phyloP scores from a whole-genome alignment of 2,888 invertebrate species.

The Halictus quadricinctus region DNA sequence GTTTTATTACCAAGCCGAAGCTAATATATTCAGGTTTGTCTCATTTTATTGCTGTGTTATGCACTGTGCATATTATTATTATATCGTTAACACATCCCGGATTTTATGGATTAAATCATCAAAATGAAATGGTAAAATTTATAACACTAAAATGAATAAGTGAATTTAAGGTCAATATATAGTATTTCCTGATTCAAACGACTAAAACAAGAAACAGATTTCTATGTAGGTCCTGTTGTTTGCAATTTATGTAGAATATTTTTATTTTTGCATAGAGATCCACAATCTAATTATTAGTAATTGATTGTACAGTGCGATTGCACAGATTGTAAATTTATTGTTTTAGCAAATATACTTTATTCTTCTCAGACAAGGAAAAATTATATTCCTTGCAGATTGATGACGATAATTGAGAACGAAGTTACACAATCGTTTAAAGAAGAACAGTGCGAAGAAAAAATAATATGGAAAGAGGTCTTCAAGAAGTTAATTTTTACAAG shows the following conservation, averaged over 20 bases:
- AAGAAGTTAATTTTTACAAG: too few relatives aligned
- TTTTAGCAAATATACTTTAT: too few relatives aligned
- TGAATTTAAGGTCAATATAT: not conserved
- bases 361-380: too few relatives aligned
- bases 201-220: not conserved
- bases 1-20: not conserved
- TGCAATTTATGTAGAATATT: not conserved
- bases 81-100: not conserved
- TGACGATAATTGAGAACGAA: too few relatives aligned
- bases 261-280: not conserved
- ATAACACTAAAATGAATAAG: not conserved
- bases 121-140: not conserved
- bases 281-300: too few relatives aligned
- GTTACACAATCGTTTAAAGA: too few relatives aligned
- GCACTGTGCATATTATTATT: not conserved
- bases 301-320: too few relatives aligned
- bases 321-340: too few relatives aligned
- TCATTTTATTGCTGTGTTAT: not conserved
- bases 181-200: not conserved
- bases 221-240: not conserved
- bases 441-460: too few relatives aligned
- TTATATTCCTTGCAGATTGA: too few relatives aligned
- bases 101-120: too few relatives aligned
- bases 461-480: too few relatives aligned
- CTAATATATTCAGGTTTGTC: not conserved